Percentiles rank a stretch among this genome's conserved stretches.
Conservation (phyloP, 2,888 invertebrate genomes). For the Synergus umbraculus region DNA sequence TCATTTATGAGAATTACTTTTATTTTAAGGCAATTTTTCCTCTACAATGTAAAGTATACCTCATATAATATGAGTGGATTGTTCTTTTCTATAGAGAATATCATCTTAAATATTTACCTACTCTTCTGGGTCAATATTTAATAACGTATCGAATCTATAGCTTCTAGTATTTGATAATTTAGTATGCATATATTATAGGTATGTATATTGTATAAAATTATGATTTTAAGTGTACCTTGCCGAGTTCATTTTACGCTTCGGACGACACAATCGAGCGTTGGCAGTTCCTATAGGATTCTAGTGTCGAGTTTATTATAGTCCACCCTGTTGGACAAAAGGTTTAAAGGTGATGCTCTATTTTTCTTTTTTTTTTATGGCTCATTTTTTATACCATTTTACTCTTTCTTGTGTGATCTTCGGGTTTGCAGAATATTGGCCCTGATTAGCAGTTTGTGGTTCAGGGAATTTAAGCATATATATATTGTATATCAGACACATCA, state of each 20-base stretch:
- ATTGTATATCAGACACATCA: no score
- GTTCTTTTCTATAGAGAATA: no score
- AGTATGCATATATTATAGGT: no score
- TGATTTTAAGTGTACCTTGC: conserved; percentile 24
- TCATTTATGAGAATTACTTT: no score
- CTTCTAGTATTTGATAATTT: background rate
- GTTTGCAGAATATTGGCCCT: background rate
- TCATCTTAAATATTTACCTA: background rate
- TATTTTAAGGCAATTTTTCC: no score
- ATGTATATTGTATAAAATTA: background rate
- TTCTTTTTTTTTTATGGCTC: conserved; percentile 2
- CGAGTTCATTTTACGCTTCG: conserved; percentile 34
- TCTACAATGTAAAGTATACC: no score
- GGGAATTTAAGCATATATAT: background rate
- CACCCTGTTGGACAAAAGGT: background rate
- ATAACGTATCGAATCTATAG: background rate
- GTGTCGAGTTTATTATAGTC: conserved; percentile 24
- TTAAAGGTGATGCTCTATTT: conserved; percentile 9
- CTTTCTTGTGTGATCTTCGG: background rate
- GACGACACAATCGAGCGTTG: conserved; percentile 24
- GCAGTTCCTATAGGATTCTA: conserved; percentile 17
- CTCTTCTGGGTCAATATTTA: background rate
- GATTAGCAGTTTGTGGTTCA: background rate
- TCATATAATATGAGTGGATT: no score
- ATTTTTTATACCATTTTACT: conserved; percentile 14